Base-by-base conservation (phyloP, 2,113 vertebrate species). In the Otolemur garnettii region DNA sequence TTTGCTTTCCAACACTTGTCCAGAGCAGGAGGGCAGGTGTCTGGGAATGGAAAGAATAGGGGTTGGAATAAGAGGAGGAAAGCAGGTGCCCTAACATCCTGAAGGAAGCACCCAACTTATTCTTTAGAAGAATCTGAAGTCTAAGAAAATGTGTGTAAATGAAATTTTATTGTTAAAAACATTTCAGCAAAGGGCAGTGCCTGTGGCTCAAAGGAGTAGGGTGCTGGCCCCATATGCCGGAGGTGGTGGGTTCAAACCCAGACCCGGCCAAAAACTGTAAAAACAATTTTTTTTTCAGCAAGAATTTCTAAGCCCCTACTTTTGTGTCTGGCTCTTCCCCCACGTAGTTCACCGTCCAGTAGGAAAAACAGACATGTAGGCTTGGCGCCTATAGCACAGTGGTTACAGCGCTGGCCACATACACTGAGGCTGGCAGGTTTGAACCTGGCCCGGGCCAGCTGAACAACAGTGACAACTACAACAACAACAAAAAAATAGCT, bases 1-100 rank as follows among this genome's bases (percentile, higher is more conserved):
- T 98, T 97, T 96, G 96, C 93, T 96, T 96, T 91, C 96, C 83
- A 94, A 79, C 93, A 96, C 97, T 98, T 97, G 95, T 94, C 97
- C 79, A 87, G 95, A 93, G 86, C 81, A 94, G 84, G 33, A 95
- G 83, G 83, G 87, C 96, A 97, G 97, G 97, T 98, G 96, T 93
- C 83, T 85, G 71, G 66, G 83, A 96, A 91, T 87, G 57, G 74
- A 94, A 93, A 53, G 53, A 95, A 91, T 30, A 86, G 71, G 33
- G 30, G 35, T 28, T 72, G 21, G 64, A 85, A 91, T 26, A 93
- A 93, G 74, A 96, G 64, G 79, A 91, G 80, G 95, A 93, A 97
- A 92, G 62, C 86, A 95, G 86, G 86, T 88, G 64, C 69, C 59
- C 79, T 53, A 62, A 83, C 3, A 1, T 60, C 79, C 53, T 80